Percentiles rank a stretch among this genome's conserved stretches.
Evolutionary conservation across 2,888 invertebrate genomes (phyloP).

Genomic region (Harmothoe impar): DNA sequence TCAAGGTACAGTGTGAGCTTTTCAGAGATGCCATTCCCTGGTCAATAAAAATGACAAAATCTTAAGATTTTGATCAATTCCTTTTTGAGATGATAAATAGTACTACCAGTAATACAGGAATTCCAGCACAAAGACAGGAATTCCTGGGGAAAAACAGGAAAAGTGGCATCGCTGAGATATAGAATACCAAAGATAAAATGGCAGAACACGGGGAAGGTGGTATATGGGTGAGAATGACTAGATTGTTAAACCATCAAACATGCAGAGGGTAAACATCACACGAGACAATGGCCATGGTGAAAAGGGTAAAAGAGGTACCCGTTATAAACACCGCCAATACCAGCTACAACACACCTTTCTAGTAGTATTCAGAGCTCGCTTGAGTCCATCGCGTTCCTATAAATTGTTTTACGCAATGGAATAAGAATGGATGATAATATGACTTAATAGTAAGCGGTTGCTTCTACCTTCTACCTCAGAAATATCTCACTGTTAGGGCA

Average conservation of each 20-base stretch:
- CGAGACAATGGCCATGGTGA: constrained; percentile 30
- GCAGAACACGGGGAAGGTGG: not conserved
- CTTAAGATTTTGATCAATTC: too few relatives aligned
- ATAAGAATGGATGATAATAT: not conserved
- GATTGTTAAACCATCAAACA: constrained; percentile 19
- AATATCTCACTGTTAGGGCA: too few relatives aligned
- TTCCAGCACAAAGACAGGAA: too few relatives aligned
- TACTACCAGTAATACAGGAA: too few relatives aligned
- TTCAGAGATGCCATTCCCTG: too few relatives aligned
- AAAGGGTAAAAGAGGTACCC: constrained; percentile 33
- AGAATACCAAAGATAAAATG: too few relatives aligned
- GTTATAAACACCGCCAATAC: constrained; percentile 32
- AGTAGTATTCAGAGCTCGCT: constrained; percentile 66
- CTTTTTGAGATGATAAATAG: too few relatives aligned
- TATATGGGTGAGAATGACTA: constrained; percentile 18
- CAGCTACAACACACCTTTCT: constrained; percentile 67
- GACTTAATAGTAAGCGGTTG: not conserved
- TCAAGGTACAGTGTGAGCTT: too few relatives aligned
- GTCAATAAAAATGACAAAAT: too few relatives aligned
- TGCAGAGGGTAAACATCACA: constrained; percentile 36
- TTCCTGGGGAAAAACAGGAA: too few relatives aligned
- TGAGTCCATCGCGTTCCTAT: constrained; percentile 68
- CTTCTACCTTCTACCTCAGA: not conserved
- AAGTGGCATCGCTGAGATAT: too few relatives aligned
- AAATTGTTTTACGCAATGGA: constrained; percentile 18